phyloP scores from a whole-genome alignment of 1,140 invertebrate species.

The Agrilus planipennis region DNA sequence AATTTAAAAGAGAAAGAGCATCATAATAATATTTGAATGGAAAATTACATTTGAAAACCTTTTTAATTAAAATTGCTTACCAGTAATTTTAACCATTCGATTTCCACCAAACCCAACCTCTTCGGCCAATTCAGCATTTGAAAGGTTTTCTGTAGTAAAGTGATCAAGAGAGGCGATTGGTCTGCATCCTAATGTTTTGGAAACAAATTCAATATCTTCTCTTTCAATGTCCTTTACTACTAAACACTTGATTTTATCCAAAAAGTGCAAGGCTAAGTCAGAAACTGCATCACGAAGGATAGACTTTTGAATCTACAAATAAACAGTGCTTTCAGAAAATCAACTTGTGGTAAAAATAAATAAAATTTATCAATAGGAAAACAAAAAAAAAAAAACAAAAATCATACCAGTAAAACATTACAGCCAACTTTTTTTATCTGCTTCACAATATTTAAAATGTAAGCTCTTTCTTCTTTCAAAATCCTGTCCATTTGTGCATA shows the following conservation, averaged over 20 bases:
- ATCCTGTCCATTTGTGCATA: slow-evolving; percentile 99
- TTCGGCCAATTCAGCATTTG: slow-evolving; percentile 87
- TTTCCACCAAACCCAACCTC: slow-evolving; percentile 82
- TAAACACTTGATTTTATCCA: slow-evolving; percentile 99
- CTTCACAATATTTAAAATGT: slow-evolving; percentile 98
- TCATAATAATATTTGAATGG: not conserved
- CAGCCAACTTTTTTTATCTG: slow-evolving; percentile 98
- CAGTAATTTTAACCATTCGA: slow-evolving; percentile 82
- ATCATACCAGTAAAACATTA: slow-evolving; percentile 82
- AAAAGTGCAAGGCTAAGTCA: slow-evolving; percentile 93
- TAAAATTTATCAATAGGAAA: not conserved
- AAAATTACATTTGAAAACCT: not conserved
- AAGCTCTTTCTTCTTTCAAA: slow-evolving; percentile 93
- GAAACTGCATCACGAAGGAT: slow-evolving; percentile 95
- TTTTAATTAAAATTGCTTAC: slow-evolving; percentile 15
- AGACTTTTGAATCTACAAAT: slow-evolving; percentile 70
- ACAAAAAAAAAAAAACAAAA: not conserved
- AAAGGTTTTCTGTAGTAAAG: slow-evolving; percentile 84
- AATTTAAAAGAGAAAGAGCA: not conserved
- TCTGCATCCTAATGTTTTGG: slow-evolving; percentile 87
- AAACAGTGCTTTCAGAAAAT: slow-evolving; percentile 1
- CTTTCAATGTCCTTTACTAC: slow-evolving; percentile 96
- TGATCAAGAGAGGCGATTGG: slow-evolving; percentile 99
- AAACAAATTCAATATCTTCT: slow-evolving; percentile 95
- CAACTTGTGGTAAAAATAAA: no score